Base-by-base conservation (phyloP, 2,113 vertebrate genomes). In the Meriones unguiculatus region DNA sequence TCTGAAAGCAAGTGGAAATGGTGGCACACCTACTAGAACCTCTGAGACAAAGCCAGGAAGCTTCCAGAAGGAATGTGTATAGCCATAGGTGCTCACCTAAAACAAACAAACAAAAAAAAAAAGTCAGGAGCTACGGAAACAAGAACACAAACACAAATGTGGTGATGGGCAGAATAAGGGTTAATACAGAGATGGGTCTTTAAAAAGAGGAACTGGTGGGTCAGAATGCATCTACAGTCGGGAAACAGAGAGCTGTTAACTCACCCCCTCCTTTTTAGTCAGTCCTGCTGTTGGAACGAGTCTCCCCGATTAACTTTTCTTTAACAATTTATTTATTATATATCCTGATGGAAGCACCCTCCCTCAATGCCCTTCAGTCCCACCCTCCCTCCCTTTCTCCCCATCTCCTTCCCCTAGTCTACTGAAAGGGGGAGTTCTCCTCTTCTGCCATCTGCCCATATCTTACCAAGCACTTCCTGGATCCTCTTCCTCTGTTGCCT, bases 91-190 rank as follows among this genome's bases (percentile, higher is more conserved):
- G 25, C 17, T 65, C 38, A 64, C 28, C 25, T 78, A 38, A 22
- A 38, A 9, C 7, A 11, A 2, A 24, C 41, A 3, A 22, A 38
- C 1, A 9, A n/a, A 38, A 38, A 4, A 14, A 10, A 13, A 25
- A 30, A 17, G 46, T 52, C 78, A n/a, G 78, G 25, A 81, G 32
- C 32, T 81, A 35, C 57, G 18, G 18, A 81, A 57, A n/a, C 78
- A n/a, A 35, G 32, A 81, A 81, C 32, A 17, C 78, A 59, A 81
- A 59, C 18, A 59, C 32, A 59, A 24, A n/a, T 24, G 78, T n/a
- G 54, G 52, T 14, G 38, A 50, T 35, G 28, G 17, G 3, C 12
- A 86, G 84, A 50, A 85, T 50, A 41, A 41, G 41, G n/a, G 24
- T 25, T 62, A 64, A 67, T 38, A 41, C 38, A 46, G 38, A 67